Conservation (phyloP, 2,113 vertebrate genomes). For the Hyaena hyaena region DNA sequence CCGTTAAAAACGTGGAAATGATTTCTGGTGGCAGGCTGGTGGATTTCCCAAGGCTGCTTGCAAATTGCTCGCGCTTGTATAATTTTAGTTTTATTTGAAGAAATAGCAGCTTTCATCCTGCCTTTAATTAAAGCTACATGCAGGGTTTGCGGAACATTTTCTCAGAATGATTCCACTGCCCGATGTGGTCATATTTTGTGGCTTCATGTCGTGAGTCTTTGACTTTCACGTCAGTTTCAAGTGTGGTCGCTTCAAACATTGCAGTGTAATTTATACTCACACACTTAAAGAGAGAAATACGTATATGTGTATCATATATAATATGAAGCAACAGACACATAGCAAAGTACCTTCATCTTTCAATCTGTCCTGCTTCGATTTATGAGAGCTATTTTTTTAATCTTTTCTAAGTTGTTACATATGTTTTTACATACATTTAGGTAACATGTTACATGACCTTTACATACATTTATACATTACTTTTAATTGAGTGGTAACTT, state of each 20-base stretch:
- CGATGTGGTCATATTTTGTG: slow-evolving; percentile 12
- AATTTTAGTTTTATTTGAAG: slow-evolving; percentile 18
- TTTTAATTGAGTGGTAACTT: neutral
- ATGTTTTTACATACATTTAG: neutral
- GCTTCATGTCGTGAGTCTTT: neutral
- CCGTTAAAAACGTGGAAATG: neutral
- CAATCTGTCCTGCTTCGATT: neutral
- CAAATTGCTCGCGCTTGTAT: neutral
- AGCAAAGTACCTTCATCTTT: neutral
- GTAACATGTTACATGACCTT: neutral
- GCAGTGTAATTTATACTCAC: slow-evolving; percentile 8
- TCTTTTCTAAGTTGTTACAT: neutral
- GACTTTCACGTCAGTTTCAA: neutral
- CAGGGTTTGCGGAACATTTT: slow-evolving; percentile 46
- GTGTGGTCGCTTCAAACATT: neutral
- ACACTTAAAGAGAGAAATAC: slow-evolving; percentile 45
- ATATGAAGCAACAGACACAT: neutral
- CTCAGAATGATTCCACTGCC: slow-evolving; percentile 58
- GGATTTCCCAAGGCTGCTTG: neutral
- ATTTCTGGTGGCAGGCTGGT: neutral
- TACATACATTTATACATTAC: neutral
- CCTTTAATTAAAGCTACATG: slow-evolving; percentile 76
- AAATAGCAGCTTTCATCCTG: slow-evolving; percentile 72
- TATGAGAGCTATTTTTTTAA: neutral
- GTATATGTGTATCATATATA: neutral